These are phyloP conservation scores for Mya arenaria DNA, from an alignment of 1,140 invertebrate species.

Conservation along the genomic window DNA sequence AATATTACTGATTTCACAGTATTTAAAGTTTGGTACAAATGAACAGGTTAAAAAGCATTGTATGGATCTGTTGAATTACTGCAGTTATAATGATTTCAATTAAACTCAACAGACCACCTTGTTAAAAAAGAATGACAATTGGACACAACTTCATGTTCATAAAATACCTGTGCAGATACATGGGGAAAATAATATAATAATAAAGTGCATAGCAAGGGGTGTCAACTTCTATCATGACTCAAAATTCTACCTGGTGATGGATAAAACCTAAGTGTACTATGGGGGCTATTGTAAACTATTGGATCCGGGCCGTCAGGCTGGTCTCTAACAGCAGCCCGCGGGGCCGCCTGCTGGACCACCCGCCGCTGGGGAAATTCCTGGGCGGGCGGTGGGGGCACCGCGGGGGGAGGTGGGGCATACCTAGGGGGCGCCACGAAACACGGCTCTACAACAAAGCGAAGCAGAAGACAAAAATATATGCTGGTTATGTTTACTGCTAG, in stretches of 20 bases:
- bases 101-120: no score
- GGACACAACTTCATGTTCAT: no score
- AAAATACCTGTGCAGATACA: no score
- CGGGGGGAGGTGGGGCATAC: conserved; percentile 46
- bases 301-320: conserved; percentile 46
- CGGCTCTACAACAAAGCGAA: conserved; percentile 60
- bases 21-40: no score
- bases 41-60: no score
- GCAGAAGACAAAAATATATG: conserved; percentile 35
- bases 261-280: conserved; percentile 54
- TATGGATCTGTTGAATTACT: no score
- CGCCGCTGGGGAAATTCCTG: conserved; percentile 64
- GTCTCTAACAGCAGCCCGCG: conserved; percentile 46
- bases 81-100: no score
- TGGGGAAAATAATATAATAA: no score
- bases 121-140: no score
- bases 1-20: background rate
- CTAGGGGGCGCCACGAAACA: conserved; percentile 54
- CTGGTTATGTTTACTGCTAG: no score
- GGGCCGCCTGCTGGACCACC: conserved; percentile 56
- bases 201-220: conserved; percentile 48
- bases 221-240: conserved; percentile 19
- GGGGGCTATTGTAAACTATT: conserved; percentile 56
- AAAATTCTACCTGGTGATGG: conserved; percentile 49
- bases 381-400: conserved; percentile 34